These are phyloP conservation scores for Eupithecia insigniata DNA, from an alignment of 2,888 invertebrate species.

Conservation along the genomic window DNA sequence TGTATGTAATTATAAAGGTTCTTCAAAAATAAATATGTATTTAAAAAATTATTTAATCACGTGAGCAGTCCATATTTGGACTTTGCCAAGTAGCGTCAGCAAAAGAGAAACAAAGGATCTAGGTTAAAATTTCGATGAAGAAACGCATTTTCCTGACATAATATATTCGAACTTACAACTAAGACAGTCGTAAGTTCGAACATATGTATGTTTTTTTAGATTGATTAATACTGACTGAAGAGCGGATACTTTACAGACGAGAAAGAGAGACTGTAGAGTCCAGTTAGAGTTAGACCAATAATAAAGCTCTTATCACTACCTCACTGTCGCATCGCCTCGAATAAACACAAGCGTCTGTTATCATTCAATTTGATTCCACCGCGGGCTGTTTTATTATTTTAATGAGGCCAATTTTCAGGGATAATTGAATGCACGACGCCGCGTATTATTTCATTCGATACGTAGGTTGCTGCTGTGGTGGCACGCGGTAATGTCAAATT, in stretches of 20 bases:
- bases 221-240: not conserved
- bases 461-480: constrained; percentile 48
- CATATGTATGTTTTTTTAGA: no score
- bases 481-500: constrained; percentile 26
- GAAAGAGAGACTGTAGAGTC: no score
- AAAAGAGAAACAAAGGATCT: not conserved
- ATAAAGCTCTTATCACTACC: constrained; percentile 42
- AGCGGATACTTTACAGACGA: no score
- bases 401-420: constrained; percentile 82
- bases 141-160: not conserved
- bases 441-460: constrained; percentile 76
- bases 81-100: not conserved
- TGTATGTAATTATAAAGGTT: no score
- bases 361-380: constrained; percentile 82
- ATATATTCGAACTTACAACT: no score
- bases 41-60: no score
- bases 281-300: not conserved
- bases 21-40: no score
- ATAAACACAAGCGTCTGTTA: constrained; percentile 81
- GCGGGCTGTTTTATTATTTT: constrained; percentile 83
- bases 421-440: constrained; percentile 80
- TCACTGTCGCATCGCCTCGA: constrained; percentile 62
- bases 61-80: not conserved
- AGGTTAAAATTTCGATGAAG: not conserved
- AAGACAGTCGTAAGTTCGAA: no score